These are phyloP conservation scores for Noctua comes DNA, from an alignment of 2,888 invertebrate genomes.

Conservation along the genomic window DNA sequence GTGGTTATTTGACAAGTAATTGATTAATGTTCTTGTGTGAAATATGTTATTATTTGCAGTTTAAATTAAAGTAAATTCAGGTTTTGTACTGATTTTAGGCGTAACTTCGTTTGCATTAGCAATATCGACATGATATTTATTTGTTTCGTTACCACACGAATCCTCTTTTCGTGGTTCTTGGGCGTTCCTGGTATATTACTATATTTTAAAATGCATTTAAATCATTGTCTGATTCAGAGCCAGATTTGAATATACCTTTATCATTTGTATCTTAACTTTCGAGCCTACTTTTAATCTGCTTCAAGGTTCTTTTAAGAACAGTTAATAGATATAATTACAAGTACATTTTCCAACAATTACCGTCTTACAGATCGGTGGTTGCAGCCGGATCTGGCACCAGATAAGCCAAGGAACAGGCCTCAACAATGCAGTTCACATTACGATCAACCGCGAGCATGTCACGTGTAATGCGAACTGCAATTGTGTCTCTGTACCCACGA, in stretches of 20 bases:
- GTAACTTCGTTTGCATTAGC: conserved; percentile 14
- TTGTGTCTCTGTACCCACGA: conserved; percentile 52
- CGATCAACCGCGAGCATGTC: conserved; percentile 20
- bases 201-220: not conserved
- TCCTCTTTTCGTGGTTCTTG: not conserved
- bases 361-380: conserved; percentile 19
- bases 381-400: conserved; percentile 48
- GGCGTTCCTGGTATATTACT: not conserved
- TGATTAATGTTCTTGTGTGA: conserved; percentile 51
- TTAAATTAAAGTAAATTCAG: conserved; percentile 8
- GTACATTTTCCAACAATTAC: conserved; percentile 41
- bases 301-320: not conserved
- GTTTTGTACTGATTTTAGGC: conserved; percentile 21
- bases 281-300: not conserved
- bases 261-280: not conserved
- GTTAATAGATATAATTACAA: conserved; percentile 25
- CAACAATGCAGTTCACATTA: conserved; percentile 56
- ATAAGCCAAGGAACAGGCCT: conserved; percentile 47
- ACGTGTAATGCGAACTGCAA: conserved; percentile 29
- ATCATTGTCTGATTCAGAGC: too few relatives aligned
- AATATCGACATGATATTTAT: not conserved
- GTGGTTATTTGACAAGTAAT: conserved; percentile 52
- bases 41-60: conserved; percentile 34
- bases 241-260: not conserved
- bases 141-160: not conserved